Base-by-base conservation (phyloP, 64 coral and sea anemone genomes). In the Orbicella faveolata region DNA sequence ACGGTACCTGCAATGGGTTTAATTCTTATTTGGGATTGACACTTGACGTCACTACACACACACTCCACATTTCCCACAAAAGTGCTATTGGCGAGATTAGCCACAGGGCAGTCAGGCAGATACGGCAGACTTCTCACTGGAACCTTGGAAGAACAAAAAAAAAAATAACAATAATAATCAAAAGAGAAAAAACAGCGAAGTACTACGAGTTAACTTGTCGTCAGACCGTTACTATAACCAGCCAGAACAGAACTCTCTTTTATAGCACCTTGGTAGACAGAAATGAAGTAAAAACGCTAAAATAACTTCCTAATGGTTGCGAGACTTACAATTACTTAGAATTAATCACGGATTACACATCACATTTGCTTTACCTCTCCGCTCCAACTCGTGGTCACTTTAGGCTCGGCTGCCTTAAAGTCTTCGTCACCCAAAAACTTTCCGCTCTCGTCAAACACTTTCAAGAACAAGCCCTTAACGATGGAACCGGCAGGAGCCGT, bases 401-500 rank as follows among this genome's bases (percentile, higher is more conserved):
- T 89, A 16, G 91, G 94, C 15, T 90, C 75, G 20, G 81, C 59
- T 44, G 70, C 44, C 63, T 76, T 75, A 16, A 96, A 52, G 21
- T 93, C 90, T 1, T 79, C 90, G 62, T 36, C 52, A 39, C 30
- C 73, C 48, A 96, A 74, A 61, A 77, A 52, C 66, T 44, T 79
- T n/a, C 88, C 94, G 72, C 94, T 96, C 75, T 96, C 94, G 55
- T 96, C 94, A 69, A 93, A 96, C 64, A 90, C 91, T 35, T 93
- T 86, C 12, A 96, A 77, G 36, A 63, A 78, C 80, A 96, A 76
- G 61, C 75, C 91, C n/a, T 88, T 76, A 53, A 96, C 63, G 21
- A 96, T 75, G 25, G 94, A 52, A 12, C 94, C 94, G 14, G 94
- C 94, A 18, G 94, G 94, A 33, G 91, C 94, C 57, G 87, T 90